Base-by-base conservation (phyloP, 2,797 vertebrate species). In the Tympanoctomys barrerae region DNA sequence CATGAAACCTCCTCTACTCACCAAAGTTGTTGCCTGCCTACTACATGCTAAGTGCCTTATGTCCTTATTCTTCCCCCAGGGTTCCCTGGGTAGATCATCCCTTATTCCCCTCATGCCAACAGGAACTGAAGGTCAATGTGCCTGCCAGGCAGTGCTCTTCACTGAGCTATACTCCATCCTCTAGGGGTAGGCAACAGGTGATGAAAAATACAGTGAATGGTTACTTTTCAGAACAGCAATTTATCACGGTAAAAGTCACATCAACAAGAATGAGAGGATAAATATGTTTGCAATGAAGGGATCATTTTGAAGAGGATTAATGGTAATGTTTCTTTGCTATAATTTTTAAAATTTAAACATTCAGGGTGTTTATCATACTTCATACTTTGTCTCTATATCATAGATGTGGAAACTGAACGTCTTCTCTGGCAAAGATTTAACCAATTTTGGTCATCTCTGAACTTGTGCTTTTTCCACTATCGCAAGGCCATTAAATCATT, bases 341-440 rank as follows among this genome's bases (percentile, higher is more conserved):
- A 75, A 75, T 75, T 13, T 75, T 14, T 28, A 28, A 75, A 75
- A 75, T 46, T 46, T 75, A 75, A 46, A 46, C 21, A 46, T 75
- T 28, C 42, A 16, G 12, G 13, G 6, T 75, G 22, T 46, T 42
- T 73, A 75, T 13, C 39, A 26, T 39, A 46, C 24, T 75, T 46
- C 39, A 42, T 42, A 81, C 94, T 88, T 66, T 46, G 57, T 68
- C 33, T 33, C 19, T 24, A 12, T 59, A 78, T 66, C 71, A 54
- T 24, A 82, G 46, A 62, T 46, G 2, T 93, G 46, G 64, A 81
- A 93, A 64, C 61, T 52, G 33, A 91, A 3, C 10, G 1, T 31
- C 71, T 71, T 91, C 28, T 61, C 46, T 28, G 33, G 80, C 75
- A 90, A 91, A 89, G 2, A 80, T 42, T 42, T 42, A 81, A 82